phyloP scores from a whole-genome alignment of 2,797 vertebrate species.

The Alosa sapidissima region DNA sequence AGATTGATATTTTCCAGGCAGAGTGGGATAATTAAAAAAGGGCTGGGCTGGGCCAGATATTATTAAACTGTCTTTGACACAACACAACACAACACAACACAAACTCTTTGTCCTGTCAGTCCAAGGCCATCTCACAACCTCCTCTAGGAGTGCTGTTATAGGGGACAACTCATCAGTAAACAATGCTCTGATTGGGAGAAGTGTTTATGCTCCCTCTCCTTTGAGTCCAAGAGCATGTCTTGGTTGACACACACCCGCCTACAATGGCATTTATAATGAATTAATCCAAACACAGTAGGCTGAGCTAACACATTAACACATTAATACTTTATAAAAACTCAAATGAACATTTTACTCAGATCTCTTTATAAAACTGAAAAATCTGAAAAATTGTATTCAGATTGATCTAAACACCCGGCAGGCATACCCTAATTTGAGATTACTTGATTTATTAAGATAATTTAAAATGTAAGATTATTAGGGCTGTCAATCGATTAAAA shows the following conservation, averaged over 20 bases:
- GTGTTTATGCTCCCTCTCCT: not conserved
- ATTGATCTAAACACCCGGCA: not conserved
- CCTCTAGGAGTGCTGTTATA: not conserved
- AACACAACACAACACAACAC: not conserved
- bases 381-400: not conserved
- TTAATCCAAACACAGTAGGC: not conserved
- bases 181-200: not conserved
- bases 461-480: not conserved
- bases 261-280: not conserved
- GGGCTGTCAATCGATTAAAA: too few species aligned
- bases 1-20: not conserved
- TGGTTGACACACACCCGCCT: not conserved
- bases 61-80: not conserved
- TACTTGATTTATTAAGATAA: not conserved
- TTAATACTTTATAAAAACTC: not conserved
- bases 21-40: not conserved
- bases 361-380: too few species aligned
- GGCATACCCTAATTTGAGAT: not conserved
- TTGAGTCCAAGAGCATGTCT: not conserved
- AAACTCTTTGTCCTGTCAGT: not conserved
- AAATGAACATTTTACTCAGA: not conserved
- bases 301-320: not conserved
- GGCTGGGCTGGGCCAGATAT: not conserved
- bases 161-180: not conserved
- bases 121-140: not conserved